These are phyloP conservation scores for Grammomys dolichurus DNA, from an alignment of 2,113 vertebrate genomes.

Conservation along the genomic window DNA sequence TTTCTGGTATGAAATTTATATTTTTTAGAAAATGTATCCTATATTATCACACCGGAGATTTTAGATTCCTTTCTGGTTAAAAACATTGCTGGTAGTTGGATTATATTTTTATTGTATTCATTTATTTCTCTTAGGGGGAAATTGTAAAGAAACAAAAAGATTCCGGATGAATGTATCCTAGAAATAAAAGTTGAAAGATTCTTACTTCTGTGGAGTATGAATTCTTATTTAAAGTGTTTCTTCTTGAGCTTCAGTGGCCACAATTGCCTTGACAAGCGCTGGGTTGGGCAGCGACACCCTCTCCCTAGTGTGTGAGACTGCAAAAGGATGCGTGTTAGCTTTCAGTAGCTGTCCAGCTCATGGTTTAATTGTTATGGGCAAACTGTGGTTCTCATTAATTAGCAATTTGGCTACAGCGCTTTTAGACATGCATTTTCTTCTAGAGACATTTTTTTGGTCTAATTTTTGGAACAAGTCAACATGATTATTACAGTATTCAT, in stretches of 20 bases:
- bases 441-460: background rate
- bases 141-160: conserved; percentile 82
- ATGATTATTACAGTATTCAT: background rate
- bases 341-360: background rate
- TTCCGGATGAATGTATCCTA: conserved; percentile 83
- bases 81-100: conserved; percentile 81
- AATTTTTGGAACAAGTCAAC: conserved; percentile 30
- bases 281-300: conserved; percentile 43
- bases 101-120: conserved; percentile 85
- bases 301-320: background rate
- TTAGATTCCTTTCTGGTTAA: conserved; percentile 82
- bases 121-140: conserved; percentile 83
- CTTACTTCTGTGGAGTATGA: conserved; percentile 81
- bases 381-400: background rate
- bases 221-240: conserved; percentile 81
- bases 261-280: conserved; percentile 46
- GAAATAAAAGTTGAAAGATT: conserved; percentile 85
- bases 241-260: conserved; percentile 58
- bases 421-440: conserved; percentile 7
- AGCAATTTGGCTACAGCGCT: background rate
- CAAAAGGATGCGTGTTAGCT: background rate
- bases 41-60: conserved; percentile 82
- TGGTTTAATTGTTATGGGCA: too few relatives aligned
- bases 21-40: conserved; percentile 75
- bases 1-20: conserved; percentile 85